Base-by-base conservation (phyloP, 2,113 vertebrate species). In the Halichoerus grypus region DNA sequence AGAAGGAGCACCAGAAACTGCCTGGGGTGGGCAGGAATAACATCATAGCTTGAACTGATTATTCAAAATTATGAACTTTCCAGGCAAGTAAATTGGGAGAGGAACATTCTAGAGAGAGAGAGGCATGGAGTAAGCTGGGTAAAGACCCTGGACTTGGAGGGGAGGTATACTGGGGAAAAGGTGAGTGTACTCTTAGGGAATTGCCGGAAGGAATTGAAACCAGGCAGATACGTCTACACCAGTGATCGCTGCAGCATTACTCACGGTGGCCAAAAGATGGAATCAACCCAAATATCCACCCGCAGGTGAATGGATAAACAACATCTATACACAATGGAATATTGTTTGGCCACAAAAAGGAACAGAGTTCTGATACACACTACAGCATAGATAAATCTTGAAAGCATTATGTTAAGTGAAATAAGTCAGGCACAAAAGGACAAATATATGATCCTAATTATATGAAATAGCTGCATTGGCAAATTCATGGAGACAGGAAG, bases 351-450 rank as follows among this genome's bases (percentile, higher is more conserved):
- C 33, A 39, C 0, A 16, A 31, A 49, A 79, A 77, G 18, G 55
- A 59, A 22, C 3, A 5, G 7, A 22, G 31, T 53, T 74, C 55
- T 59, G 3, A 42, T 0, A 7, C 5, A 2, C 1, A 5, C 49
- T 26, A 0, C 12, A 19, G 42, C 4, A 2, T 0, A 14, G 26
- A 5, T 14, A 31, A 9, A 13, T 21, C 26, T 42, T 14, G 39
- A 26, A 55, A 84, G 19, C 18, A 36, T 46, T 18, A 7, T 6
- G 19, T 67, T 36, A 21, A 71, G 19, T 57, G 63, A 57, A 55
- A 77, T 59, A 49, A 63, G 49, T 18, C 36, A 61, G 79, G 22
- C 15, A 8, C 42, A 22, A 36, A 65, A 91, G 53, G 46, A 15
- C 46, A 46, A 19, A 7, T 12, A 22, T 9, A 5, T 55, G 8